Conservation (phyloP, 2,113 vertebrate species). For the Lycaon pictus region DNA sequence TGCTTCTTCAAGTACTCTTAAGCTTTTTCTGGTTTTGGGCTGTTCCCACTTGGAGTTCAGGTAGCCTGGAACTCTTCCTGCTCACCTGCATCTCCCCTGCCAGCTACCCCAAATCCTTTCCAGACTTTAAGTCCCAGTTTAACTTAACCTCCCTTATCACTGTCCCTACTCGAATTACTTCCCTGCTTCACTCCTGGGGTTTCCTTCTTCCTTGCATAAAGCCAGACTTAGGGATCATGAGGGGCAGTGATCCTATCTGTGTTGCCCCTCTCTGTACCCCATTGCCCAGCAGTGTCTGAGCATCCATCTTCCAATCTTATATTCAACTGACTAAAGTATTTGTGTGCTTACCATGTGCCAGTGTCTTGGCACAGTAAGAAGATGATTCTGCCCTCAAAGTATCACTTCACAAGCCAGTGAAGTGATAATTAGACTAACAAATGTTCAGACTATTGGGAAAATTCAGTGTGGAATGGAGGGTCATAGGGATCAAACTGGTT, state of each 20-base stretch:
- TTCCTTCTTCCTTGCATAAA: background rate
- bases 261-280: background rate
- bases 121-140: background rate
- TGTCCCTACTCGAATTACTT: background rate
- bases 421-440: background rate
- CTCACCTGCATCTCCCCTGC: no score
- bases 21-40: background rate
- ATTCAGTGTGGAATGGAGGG: background rate
- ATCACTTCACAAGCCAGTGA: background rate
- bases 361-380: background rate
- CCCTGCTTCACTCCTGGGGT: background rate
- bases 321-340: background rate
- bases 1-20: background rate
- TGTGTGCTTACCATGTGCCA: background rate
- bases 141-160: background rate
- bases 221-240: background rate
- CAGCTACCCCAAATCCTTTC: background rate
- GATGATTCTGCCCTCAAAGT: background rate
- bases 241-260: background rate
- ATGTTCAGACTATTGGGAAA: background rate
- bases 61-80: background rate
- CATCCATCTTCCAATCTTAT: background rate
- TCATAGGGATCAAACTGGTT: background rate
- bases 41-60: background rate
- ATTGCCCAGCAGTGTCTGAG: background rate